Evolutionary conservation across 1,140 invertebrate genomes (phyloP).

Genomic region (Procambarus clarkii): DNA sequence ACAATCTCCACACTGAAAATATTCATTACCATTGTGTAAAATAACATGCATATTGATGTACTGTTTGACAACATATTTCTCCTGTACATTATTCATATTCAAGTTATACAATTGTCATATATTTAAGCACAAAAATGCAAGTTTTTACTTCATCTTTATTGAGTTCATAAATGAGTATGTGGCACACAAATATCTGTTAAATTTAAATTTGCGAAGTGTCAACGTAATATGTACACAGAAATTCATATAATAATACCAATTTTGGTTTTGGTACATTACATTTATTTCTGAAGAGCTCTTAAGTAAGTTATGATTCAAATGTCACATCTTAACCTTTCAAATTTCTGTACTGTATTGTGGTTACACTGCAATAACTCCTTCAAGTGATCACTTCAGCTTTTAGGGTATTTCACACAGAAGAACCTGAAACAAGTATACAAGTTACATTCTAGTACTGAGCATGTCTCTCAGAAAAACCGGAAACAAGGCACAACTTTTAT

Average conservation of each 20-base stretch:
- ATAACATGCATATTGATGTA: slow-evolving; percentile 32
- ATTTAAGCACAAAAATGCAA: background rate
- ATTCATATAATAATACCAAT: background rate
- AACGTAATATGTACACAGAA: background rate
- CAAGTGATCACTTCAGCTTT: too few relatives aligned
- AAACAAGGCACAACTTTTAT: too few relatives aligned
- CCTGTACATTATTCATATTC: background rate
- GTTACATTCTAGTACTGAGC: too few relatives aligned
- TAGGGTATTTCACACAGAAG: too few relatives aligned
- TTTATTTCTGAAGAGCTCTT: too few relatives aligned
- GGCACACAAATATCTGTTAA: background rate
- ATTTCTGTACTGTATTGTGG: too few relatives aligned
- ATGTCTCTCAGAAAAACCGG: too few relatives aligned
- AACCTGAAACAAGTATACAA: too few relatives aligned
- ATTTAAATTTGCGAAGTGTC: background rate
- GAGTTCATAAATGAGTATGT: background rate
- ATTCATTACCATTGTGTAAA: background rate
- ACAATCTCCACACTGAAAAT: slow-evolving; percentile 28
- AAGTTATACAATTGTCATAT: background rate
- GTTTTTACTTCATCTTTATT: background rate
- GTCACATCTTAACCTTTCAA: too few relatives aligned
- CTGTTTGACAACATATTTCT: background rate
- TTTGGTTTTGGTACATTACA: background rate
- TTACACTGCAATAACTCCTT: too few relatives aligned
- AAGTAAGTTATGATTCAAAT: too few relatives aligned